Evolutionary conservation across 64 coral and sea anemone genomes (phyloP).

Genomic region (Actinia equina): DNA sequence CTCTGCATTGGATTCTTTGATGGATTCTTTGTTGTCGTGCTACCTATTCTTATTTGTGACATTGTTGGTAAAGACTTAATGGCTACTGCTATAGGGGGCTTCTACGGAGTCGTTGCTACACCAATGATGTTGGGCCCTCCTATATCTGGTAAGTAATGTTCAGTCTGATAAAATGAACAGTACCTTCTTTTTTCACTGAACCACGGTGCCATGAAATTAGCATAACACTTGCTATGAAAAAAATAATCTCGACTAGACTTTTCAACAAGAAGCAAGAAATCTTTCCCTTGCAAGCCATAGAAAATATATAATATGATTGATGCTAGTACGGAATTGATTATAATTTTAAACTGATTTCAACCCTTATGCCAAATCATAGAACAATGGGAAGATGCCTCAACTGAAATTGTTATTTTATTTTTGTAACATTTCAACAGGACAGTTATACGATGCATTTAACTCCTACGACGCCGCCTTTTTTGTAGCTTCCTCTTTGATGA

Average conservation of each 20-base stretch:
- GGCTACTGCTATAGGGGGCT: constrained; percentile 38
- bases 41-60: constrained; percentile 52
- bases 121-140: constrained; percentile 57
- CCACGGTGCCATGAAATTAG: too few species aligned
- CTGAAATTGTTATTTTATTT: not conserved
- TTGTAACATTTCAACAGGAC: not conserved
- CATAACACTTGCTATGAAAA: too few species aligned
- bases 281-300: too few species aligned
- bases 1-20: constrained; percentile 62
- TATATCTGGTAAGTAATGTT: constrained; percentile 28
- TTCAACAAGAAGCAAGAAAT: too few species aligned
- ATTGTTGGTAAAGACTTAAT: constrained; percentile 52
- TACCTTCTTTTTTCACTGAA: not conserved
- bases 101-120: constrained; percentile 48
- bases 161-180: not conserved
- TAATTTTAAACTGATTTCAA: too few species aligned
- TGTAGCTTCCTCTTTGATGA: constrained; percentile 20
- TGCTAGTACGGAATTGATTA: too few species aligned
- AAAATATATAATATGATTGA: too few species aligned
- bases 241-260: too few species aligned
- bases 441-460: constrained; percentile 34
- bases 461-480: constrained; percentile 42
- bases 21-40: constrained; percentile 49
- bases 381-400: too few species aligned
- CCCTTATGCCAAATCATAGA: too few species aligned